phyloP scores from a whole-genome alignment of 1,140 invertebrate genomes.

The Carposina sasakii region DNA sequence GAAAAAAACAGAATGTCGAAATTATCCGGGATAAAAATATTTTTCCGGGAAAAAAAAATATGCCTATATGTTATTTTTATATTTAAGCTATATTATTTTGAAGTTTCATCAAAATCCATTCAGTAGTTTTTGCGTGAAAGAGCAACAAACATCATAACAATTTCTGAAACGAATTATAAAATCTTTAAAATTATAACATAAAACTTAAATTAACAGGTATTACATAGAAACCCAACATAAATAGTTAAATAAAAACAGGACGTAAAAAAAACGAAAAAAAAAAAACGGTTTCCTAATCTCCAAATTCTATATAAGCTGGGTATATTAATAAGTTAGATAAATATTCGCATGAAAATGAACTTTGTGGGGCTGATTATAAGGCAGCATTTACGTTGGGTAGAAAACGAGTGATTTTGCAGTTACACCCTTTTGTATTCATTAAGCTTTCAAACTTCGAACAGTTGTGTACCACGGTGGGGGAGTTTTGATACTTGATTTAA shows the following conservation, averaged over 20 bases:
- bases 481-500: conserved; percentile 45
- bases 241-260: conserved; percentile 7
- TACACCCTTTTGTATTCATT: conserved; percentile 28
- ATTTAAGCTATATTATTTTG: too few relatives aligned
- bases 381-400: conserved; percentile 11
- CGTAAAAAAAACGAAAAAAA: conserved; percentile 19
- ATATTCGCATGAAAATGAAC: conserved; percentile 15
- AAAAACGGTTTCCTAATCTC: conserved; percentile 54
- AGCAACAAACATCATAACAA: too few relatives aligned
- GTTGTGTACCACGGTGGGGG: conserved; percentile 24
- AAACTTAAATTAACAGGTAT: too few relatives aligned
- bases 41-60: too few relatives aligned
- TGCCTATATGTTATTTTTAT: too few relatives aligned
- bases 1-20: too few relatives aligned
- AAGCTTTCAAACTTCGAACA: conserved; percentile 43
- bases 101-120: too few relatives aligned
- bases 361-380: conserved; percentile 1
- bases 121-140: too few relatives aligned
- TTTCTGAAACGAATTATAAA: too few relatives aligned
- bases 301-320: conserved; percentile 45
- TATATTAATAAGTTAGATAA: conserved; percentile 51
- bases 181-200: too few relatives aligned
- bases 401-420: conserved; percentile 16
- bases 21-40: too few relatives aligned
- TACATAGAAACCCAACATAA: not conserved